These are phyloP conservation scores for Lacerta agilis DNA, from an alignment of 2,797 vertebrate genomes.

Conservation along the genomic window DNA sequence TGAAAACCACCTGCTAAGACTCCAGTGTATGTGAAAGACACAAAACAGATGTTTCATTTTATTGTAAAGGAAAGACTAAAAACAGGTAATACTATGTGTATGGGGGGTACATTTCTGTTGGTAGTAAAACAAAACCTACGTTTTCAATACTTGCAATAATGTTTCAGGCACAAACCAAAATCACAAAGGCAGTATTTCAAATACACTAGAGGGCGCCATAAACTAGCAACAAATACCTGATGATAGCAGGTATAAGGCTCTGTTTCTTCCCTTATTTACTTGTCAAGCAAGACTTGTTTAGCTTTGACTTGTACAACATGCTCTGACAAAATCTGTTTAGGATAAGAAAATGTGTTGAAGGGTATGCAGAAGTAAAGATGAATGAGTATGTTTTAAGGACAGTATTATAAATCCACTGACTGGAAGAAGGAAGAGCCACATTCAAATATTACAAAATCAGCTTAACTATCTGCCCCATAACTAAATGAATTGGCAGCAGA, in stretches of 20 bases:
- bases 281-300: not conserved
- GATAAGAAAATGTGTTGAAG: not conserved
- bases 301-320: not conserved
- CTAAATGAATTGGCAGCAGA: not conserved
- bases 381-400: not conserved
- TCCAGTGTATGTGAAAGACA: not conserved
- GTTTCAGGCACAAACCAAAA: not conserved
- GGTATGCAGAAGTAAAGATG: accelerated
- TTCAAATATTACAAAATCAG: not conserved
- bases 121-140: not conserved
- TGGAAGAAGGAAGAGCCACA: not conserved
- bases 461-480: too few relatives aligned
- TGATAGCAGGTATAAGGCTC: too few relatives aligned
- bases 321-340: not conserved
- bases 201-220: constrained; percentile 7
- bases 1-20: not conserved
- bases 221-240: not conserved
- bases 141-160: not conserved
- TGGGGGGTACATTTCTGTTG: not conserved
- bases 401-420: constrained; percentile 35
- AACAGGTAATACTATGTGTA: not conserved
- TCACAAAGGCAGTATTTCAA: not conserved
- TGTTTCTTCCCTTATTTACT: not conserved
- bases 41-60: not conserved
- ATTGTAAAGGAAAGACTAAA: not conserved